These are phyloP conservation scores for Pogonocherus hispidulus DNA, from an alignment of 2,888 invertebrate species.

Conservation along the genomic window DNA sequence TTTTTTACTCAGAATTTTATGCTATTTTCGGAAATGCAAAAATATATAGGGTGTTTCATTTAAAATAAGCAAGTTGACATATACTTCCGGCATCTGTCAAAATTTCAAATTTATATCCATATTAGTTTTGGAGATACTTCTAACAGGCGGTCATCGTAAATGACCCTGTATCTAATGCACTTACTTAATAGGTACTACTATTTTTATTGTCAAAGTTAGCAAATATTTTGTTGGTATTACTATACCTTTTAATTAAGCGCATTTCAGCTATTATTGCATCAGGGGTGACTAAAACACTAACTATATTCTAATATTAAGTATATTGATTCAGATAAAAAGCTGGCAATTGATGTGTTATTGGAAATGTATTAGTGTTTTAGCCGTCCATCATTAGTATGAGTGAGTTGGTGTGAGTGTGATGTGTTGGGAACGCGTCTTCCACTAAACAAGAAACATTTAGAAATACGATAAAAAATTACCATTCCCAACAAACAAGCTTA, in stretches of 20 bases:
- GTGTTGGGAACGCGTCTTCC: slow-evolving; percentile 47
- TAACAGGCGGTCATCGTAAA: no score
- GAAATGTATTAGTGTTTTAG: slow-evolving; percentile 40
- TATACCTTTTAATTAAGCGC: slow-evolving; percentile 36
- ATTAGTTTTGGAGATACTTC: no score
- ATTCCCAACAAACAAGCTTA: no score
- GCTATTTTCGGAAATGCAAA: no score
- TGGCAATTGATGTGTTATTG: neutral
- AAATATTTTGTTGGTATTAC: no score
- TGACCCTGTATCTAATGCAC: slow-evolving; percentile 18
- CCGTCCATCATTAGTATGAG: slow-evolving; percentile 36
- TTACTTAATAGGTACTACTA: neutral
- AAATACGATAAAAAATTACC: neutral
- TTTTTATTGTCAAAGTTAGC: neutral
- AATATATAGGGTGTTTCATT: no score
- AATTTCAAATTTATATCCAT: no score
- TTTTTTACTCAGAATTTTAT: no score
- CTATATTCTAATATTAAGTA: neutral
- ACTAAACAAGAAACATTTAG: slow-evolving; percentile 33
- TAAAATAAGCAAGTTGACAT: no score
- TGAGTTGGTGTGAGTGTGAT: slow-evolving; percentile 42
- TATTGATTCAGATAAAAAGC: neutral
- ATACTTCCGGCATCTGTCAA: no score
- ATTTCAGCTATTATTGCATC: slow-evolving; percentile 38
- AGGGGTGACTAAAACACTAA: slow-evolving; percentile 42